Percentiles rank a stretch among this genome's conserved stretches.
These are phyloP conservation scores for Holothuria scabra DNA, from an alignment of 53 echinoderm and acorn worm species.

Conservation along the genomic window DNA sequence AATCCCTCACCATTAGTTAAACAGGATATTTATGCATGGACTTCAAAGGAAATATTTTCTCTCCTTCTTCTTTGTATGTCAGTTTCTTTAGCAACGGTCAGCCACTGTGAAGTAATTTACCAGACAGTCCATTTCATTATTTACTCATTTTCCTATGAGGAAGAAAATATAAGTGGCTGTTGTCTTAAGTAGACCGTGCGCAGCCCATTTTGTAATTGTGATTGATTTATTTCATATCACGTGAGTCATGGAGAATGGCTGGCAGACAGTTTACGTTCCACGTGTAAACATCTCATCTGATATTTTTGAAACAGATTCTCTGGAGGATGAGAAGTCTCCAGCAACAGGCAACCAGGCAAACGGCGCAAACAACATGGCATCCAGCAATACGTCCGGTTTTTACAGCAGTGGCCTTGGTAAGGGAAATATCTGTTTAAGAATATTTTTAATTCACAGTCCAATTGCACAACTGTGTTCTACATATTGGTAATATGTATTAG, in stretches of 20 bases:
- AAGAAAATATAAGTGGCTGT: background rate
- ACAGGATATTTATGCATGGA: no score
- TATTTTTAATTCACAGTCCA: no score
- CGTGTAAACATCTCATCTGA: slow-evolving; percentile 29
- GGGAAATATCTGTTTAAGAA: background rate
- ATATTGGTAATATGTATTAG: no score
- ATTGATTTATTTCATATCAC: slow-evolving; percentile 10
- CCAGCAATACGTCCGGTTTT: slow-evolving; percentile 25
- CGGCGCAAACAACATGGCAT: slow-evolving; percentile 20
- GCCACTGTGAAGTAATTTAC: background rate
- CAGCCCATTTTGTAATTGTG: slow-evolving; percentile 6
- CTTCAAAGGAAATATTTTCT: no score
- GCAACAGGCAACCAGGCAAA: slow-evolving; percentile 19
- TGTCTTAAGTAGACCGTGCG: background rate
- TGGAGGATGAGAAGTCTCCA: slow-evolving; percentile 28
- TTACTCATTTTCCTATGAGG: background rate
- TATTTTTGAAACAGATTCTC: slow-evolving; percentile 40
- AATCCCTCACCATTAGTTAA: no score
- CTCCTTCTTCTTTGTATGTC: no score
- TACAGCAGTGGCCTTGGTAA: slow-evolving; percentile 13
- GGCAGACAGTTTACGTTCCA: background rate
- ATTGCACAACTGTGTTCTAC: no score
- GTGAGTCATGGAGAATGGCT: slow-evolving; percentile 31
- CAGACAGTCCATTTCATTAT: slow-evolving; percentile 2
- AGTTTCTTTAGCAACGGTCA: slow-evolving; percentile 3